phyloP scores from a whole-genome alignment of 53 echinoderm and acorn worm genomes.

The Glandiceps talaboti region DNA sequence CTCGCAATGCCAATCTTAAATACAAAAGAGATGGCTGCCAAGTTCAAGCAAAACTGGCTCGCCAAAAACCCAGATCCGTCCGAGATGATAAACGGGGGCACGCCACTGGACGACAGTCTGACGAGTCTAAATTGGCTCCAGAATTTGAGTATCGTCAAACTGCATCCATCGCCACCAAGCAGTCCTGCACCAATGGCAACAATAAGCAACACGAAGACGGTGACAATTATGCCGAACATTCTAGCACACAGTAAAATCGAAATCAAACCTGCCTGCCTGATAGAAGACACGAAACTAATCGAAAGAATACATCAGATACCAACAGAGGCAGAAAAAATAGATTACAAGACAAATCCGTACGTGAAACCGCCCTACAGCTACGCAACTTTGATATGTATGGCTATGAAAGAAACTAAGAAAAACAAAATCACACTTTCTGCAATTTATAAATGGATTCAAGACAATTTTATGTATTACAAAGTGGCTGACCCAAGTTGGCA shows the following conservation, averaged over 20 bases:
- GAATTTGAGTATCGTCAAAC: constrained; percentile 82
- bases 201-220: constrained; percentile 22
- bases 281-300: constrained; percentile 32
- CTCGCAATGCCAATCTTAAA: constrained; percentile 47
- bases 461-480: constrained; percentile 92
- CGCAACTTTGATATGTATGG: constrained; percentile 97
- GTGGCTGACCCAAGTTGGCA: constrained; percentile 98
- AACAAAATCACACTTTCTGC: constrained; percentile 94
- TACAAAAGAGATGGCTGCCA: constrained; percentile 41
- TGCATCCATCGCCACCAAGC: constrained; percentile 82
- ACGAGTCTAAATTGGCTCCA: constrained; percentile 97
- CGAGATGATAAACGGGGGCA: constrained; percentile 17
- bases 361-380: constrained; percentile 93
- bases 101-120: constrained; percentile 79
- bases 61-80: constrained; percentile 26
- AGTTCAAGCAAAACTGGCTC: constrained; percentile 80
- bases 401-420: constrained; percentile 94
- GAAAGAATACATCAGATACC: constrained; percentile 25
- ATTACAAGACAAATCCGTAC: constrained; percentile 72
- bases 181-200: constrained; percentile 75
- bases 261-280: constrained; percentile 12
- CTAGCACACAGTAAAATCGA: not conserved
- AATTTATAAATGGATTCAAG: constrained; percentile 95
- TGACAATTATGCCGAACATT: not conserved
- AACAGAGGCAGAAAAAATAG: constrained; percentile 41